These are phyloP conservation scores for Matsumyia berberina DNA, from an alignment of 2,888 invertebrate species.

Conservation along the genomic window DNA sequence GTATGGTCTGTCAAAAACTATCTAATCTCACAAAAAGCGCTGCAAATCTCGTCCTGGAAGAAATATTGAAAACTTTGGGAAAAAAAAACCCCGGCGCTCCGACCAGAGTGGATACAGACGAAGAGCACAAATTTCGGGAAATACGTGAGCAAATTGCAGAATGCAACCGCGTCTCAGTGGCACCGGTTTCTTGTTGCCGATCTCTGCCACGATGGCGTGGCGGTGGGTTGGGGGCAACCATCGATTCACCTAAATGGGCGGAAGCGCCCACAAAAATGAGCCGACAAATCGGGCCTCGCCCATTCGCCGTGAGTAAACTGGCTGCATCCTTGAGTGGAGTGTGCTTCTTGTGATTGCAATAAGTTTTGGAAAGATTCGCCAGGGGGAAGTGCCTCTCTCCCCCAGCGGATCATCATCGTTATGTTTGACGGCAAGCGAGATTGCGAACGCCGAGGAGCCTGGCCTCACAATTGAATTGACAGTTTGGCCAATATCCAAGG, in stretches of 20 bases:
- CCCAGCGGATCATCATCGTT: conserved; percentile 45
- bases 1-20: conserved; percentile 71
- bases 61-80: conserved; percentile 60
- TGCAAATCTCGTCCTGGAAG: conserved; percentile 25
- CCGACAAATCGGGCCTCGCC: conserved; percentile 73
- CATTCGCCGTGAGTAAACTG: conserved; percentile 49
- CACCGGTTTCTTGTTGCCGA: conserved; percentile 64
- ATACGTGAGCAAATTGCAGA: conserved; percentile 72
- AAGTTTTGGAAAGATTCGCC: conserved; percentile 52
- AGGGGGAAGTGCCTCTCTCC: conserved; percentile 23
- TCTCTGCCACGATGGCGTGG: background rate
- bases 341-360: conserved; percentile 38
- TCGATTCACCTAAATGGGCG: conserved; percentile 64
- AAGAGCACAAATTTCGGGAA: conserved; percentile 61
- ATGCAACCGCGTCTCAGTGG: conserved; percentile 65
- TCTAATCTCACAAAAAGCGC: conserved; percentile 55
- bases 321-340: conserved; percentile 55
- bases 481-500: conserved; percentile 83
- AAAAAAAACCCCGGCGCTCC: conserved; percentile 42
- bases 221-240: background rate
- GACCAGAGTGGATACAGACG: background rate
- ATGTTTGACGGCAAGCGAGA: conserved; percentile 49
- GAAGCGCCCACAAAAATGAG: conserved; percentile 69
- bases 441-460: conserved; percentile 30
- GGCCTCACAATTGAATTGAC: conserved; percentile 80